Evolutionary conservation across 2,888 invertebrate genomes (phyloP), one percentile per base, ranked within the genome.

Genomic region (Panopea generosa): DNA sequence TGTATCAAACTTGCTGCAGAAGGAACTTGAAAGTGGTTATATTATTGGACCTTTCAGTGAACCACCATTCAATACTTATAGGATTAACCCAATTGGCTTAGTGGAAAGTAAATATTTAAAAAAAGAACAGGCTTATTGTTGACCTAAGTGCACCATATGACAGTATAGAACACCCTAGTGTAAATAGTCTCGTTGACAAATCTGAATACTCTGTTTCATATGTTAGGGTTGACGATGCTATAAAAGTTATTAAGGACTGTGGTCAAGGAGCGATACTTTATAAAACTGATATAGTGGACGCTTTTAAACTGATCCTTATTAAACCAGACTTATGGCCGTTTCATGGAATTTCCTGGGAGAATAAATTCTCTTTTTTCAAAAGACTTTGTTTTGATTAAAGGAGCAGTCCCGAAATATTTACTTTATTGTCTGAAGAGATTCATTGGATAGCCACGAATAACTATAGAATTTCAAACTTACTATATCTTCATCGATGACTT

Each of bases 101-200:
- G 79, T 71, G 0, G 55, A 33, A 27, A 62, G 70, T 0, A 84
- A 82, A 62, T 79, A 82, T 56, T 75, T 70, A 11, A 61, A 60
- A 14, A 81, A 78, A 40, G 43, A 75, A 57, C 33, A n/a, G 80
- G 4, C 43, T 84, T 0, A 84, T 82, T 7, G 56, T 82, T 2
- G 84, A 84, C 55, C n/a, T 80, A 3, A 82, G 77, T 9, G 56
- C 80, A 1, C 80, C 82, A 16, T 82, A 80, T 61, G 55, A 81
- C 14, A 52, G 65, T 49, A 2, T 14, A n/a, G 16, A 40, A 11
- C 49, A 77, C n/a, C 22, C 24, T 16, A 83, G 82, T 27, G 57
- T 83, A 3, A 83, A 77, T 29, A 59, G 70, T 9, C 27, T 83
- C 18, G 80, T 83, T 22, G 67, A 69, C 49, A 79, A 82, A 71